A percentile compares a stretch with the other conserved stretches of the same genome.
Evolutionary conservation across 2,113 vertebrate species (phyloP).

Genomic region (Panthera tigris): DNA sequence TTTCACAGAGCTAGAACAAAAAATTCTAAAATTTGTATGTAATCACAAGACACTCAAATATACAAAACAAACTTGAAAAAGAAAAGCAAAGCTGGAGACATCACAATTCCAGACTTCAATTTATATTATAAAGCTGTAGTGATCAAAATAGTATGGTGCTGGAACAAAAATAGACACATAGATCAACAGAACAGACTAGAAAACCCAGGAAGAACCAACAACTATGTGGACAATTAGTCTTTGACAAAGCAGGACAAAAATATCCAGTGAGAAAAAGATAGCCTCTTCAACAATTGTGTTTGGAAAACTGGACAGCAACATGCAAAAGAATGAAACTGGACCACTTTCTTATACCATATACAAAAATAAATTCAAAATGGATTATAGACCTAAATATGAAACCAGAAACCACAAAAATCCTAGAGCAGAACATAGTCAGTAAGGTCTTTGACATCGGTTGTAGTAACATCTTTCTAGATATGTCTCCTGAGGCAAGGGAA

Average conservation of each 20-base stretch:
- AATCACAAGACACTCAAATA: neutral
- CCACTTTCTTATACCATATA: neutral
- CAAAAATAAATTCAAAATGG: neutral
- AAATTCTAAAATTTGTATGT: neutral
- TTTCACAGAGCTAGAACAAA: too few species aligned
- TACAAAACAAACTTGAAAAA: neutral
- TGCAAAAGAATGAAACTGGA: neutral
- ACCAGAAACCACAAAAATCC: neutral
- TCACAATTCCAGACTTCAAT: neutral
- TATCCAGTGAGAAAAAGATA: neutral
- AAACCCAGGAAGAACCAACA: neutral
- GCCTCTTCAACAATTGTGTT: neutral
- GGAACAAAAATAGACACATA: neutral
- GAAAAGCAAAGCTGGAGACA: neutral
- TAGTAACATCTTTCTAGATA: neutral
- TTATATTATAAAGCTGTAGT: neutral
- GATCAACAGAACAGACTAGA: neutral
- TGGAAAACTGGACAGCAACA: neutral
- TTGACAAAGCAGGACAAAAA: neutral
- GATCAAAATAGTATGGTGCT: neutral
- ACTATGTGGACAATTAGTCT: neutral
- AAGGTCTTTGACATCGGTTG: neutral
- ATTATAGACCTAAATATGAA: neutral
- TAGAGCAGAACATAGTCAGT: neutral
- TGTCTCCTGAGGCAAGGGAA: neutral